Percentiles rank a stretch among this genome's conserved stretches.
These are phyloP conservation scores for Eucidaris tribuloides DNA, from an alignment of 35 echinoderm and acorn worm genomes.

Conservation along the genomic window DNA sequence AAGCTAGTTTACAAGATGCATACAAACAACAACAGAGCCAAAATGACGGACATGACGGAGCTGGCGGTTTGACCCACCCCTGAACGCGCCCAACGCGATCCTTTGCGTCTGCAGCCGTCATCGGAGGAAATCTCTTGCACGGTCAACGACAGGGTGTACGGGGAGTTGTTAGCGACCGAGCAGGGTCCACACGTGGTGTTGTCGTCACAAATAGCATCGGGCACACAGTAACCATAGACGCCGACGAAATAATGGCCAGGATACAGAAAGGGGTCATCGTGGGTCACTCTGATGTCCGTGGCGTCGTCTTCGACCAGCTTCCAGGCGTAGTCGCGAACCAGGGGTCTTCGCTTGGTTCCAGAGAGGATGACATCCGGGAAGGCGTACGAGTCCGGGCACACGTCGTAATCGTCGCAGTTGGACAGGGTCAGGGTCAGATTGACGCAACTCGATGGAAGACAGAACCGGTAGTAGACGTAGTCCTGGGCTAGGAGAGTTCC, in stretches of 20 bases:
- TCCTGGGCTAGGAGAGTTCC: no score
- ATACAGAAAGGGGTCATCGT: neutral
- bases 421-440: slow-evolving; percentile 24
- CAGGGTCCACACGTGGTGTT: slow-evolving; percentile 41
- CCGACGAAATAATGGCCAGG: slow-evolving; percentile 47
- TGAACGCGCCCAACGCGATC: no score
- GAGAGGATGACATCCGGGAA: slow-evolving; percentile 50
- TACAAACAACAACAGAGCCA: no score
- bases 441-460: slow-evolving; percentile 14
- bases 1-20: no score
- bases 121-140: no score
- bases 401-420: slow-evolving; percentile 33
- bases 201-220: slow-evolving; percentile 3
- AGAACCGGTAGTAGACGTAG: slow-evolving; percentile 40
- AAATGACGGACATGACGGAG: no score
- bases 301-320: slow-evolving; percentile 20
- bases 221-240: slow-evolving; percentile 56
- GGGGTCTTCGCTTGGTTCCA: slow-evolving; percentile 7
- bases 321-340: slow-evolving; percentile 33
- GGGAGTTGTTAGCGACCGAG: slow-evolving; percentile 7
- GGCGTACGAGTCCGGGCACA: slow-evolving; percentile 42
- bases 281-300: neutral
- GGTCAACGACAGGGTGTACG: slow-evolving; percentile 18
- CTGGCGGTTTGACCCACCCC: no score
- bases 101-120: no score